A percentile compares a stretch with the other conserved stretches of the same genome.
These are phyloP conservation scores for Sinotaia quadrata DNA, from an alignment of 2,888 invertebrate species.

Conservation along the genomic window DNA sequence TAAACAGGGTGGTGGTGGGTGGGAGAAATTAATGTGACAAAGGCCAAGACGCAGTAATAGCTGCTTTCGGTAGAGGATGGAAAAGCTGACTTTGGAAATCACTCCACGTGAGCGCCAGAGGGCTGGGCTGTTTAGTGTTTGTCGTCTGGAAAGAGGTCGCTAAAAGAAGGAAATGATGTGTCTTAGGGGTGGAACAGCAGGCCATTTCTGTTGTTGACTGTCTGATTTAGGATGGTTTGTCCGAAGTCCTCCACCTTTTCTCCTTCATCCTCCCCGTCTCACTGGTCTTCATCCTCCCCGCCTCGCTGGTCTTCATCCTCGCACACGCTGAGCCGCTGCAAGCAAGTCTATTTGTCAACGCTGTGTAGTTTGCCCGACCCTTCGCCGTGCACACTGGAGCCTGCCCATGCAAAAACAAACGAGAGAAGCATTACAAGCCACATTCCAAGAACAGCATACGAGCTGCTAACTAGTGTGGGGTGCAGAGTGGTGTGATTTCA, in stretches of 20 bases:
- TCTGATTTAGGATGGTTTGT: neutral
- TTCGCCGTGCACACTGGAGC: neutral
- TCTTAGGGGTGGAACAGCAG: neutral
- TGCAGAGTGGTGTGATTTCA: neutral
- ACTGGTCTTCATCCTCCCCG: neutral
- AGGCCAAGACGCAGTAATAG: no score
- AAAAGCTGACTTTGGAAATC: no score
- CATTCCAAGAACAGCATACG: neutral
- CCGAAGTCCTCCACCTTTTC: neutral
- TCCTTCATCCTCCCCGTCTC: neutral
- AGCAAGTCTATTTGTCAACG: neutral
- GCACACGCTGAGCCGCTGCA: neutral
- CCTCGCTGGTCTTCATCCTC: neutral
- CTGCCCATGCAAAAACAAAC: slow-evolving; percentile 1
- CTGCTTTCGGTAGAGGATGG: no score
- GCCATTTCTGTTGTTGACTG: neutral
- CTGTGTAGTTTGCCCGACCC: slow-evolving; percentile 6
- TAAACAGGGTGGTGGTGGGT: no score
- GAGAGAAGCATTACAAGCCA: neutral
- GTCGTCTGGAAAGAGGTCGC: neutral
- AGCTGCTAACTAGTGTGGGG: neutral
- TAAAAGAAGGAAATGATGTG: neutral
- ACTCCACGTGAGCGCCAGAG: neutral
- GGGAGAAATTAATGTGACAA: no score
- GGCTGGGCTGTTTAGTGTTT: neutral